Conservation (phyloP, 2,888 invertebrate species). For the Cheilosia variabilis region DNA sequence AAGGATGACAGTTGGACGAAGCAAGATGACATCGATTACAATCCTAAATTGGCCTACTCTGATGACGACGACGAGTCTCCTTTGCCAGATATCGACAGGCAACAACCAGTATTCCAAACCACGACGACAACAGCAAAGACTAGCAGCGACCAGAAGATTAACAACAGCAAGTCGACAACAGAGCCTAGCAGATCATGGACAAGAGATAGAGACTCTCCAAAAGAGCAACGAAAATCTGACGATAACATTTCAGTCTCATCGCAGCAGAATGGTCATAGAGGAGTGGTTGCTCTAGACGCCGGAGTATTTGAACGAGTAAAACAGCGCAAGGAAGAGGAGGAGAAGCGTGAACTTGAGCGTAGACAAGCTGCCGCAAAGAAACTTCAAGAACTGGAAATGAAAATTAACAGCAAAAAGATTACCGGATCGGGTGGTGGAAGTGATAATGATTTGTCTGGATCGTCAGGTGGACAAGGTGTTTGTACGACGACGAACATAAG, state of each 20-base stretch:
- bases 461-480: conserved; percentile 45
- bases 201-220: conserved; percentile 59
- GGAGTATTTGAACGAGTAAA: conserved; percentile 92
- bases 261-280: conserved; percentile 82
- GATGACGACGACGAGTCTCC: conserved; percentile 95
- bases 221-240: conserved; percentile 73
- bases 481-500: conserved; percentile 56
- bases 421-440: conserved; percentile 79
- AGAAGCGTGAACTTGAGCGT: conserved; percentile 89
- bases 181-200: conserved; percentile 57
- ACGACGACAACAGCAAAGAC: conserved; percentile 76
- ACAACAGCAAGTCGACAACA: conserved; percentile 49
- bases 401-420: conserved; percentile 85
- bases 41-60: conserved; percentile 96
- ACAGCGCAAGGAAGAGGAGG: conserved; percentile 94
- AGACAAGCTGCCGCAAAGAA: conserved; percentile 87
- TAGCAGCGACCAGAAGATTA: conserved; percentile 76
- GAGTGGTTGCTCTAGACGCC: conserved; percentile 87
- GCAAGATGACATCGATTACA: conserved; percentile 96
- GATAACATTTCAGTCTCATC: conserved; percentile 70
- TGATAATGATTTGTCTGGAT: conserved; percentile 79
- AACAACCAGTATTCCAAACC: conserved; percentile 53
- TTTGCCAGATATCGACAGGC: conserved; percentile 62
- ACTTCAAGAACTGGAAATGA: conserved; percentile 88
- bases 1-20: conserved; percentile 96